Evolutionary conservation across 1,140 invertebrate species (phyloP), one percentile per base, ranked within the genome.

Genomic region (Phthorimaea operculella): DNA sequence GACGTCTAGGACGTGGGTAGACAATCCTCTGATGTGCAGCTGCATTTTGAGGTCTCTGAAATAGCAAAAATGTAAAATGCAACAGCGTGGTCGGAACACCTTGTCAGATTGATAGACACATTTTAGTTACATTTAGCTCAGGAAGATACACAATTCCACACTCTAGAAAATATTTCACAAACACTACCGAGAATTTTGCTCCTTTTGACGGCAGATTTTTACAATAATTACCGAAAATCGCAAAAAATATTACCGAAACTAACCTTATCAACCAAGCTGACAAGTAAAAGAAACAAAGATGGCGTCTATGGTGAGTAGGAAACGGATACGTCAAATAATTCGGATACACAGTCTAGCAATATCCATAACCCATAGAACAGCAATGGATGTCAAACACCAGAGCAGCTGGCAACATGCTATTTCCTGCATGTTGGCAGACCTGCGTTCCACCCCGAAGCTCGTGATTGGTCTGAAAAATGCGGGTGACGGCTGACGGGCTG

Each of bases 11-110:
- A 87, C 79, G 66, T 86, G 84, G 28, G 83, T 83, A 50, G 79
- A 77, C 66, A 81, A 78, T 72, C 85, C 86, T 76, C 84, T 76
- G 57, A 87, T 84, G 68, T 86, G 83, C 63, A 87, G 72, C 78
- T 87, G 85, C 86, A 87, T 87, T 60, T 79, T 84, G 76, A 69
- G 65, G 60, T 44, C 61, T 74, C 78, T 84, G 78, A 63, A 84
- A 64, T 39, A 47, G 14, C 33, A 54, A 63, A 68, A 74, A 72
- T 61, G 61, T 33, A 61, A 62, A 60, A 55, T 63, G 55, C 63
- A 63, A 68, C 79, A 61, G 79, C 79, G 73, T 82, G 77, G 79
- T 79, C 64, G 15, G 4, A 15, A 47, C 15, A 47, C 33, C 21
- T 28, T 28, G 21, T 28, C 21, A 28, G 21, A 28, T 28, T 28